phyloP scores from a whole-genome alignment of 2,888 invertebrate genomes.

The Scaptomyza flava region DNA sequence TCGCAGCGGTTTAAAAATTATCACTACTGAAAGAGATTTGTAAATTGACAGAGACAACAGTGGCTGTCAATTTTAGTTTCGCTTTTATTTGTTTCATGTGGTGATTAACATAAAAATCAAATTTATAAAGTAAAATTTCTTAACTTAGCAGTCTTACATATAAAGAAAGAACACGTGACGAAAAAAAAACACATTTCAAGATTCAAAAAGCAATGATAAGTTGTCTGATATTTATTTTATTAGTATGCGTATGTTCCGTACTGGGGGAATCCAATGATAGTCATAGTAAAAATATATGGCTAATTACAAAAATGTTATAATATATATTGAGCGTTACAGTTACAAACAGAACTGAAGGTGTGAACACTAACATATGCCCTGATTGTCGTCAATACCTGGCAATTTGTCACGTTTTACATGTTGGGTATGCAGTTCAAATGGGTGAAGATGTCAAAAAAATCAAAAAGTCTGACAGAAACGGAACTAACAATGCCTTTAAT shows the following conservation, averaged over 20 bases:
- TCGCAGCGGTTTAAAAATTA: slow-evolving; percentile 61
- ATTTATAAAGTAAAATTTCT: too few species aligned
- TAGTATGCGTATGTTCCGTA: neutral
- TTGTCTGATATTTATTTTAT: neutral
- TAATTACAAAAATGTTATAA: neutral
- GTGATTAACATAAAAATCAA: too few species aligned
- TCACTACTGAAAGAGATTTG: slow-evolving; percentile 73
- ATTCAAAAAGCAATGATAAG: neutral
- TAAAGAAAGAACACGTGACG: neutral
- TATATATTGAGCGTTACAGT: neutral
- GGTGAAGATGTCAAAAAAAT: neutral
- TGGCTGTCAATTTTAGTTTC: slow-evolving; percentile 22
- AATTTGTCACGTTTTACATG: neutral
- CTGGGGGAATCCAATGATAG: too few species aligned
- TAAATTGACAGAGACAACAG: slow-evolving; percentile 54
- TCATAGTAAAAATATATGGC: neutral
- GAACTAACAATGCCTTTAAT: neutral
- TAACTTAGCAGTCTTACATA: neutral
- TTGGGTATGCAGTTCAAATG: neutral
- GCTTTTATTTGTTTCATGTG: too few species aligned
- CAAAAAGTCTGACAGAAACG: neutral
- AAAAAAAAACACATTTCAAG: neutral
- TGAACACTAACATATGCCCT: neutral
- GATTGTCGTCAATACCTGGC: neutral
- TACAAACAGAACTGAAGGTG: neutral